Percentiles rank a stretch among this genome's conserved stretches.
These are phyloP conservation scores for Drosophila takahashii DNA, from an alignment of 1,140 invertebrate species.

Conservation along the genomic window DNA sequence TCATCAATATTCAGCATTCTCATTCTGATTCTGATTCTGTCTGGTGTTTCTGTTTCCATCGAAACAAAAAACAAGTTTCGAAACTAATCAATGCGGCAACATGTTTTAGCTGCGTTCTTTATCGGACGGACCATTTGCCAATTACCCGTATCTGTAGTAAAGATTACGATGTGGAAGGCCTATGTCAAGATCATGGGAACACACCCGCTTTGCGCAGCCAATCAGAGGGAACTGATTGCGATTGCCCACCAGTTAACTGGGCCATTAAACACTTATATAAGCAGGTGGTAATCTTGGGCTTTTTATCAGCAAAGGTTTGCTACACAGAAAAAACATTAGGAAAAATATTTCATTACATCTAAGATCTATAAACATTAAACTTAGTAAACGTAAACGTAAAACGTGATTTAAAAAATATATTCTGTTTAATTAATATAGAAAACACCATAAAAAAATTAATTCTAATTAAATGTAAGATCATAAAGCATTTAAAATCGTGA, in stretches of 20 bases:
- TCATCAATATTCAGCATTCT: constrained; percentile 42
- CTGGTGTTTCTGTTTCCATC: not conserved
- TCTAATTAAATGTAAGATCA: no score
- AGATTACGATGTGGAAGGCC: constrained; percentile 37
- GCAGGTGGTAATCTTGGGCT: constrained; percentile 10
- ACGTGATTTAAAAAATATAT: not conserved
- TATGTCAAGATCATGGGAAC: constrained; percentile 59
- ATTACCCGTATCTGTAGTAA: constrained; percentile 24
- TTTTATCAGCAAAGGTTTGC: constrained; percentile 18
- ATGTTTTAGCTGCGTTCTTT: constrained; percentile 18
- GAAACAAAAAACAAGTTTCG: constrained; percentile 39
- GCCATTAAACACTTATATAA: constrained; percentile 35
- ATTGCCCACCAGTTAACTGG: constrained; percentile 3
- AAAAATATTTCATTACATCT: no score
- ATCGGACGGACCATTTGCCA: constrained; percentile 44
- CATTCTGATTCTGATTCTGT: not conserved
- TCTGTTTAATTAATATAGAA: not conserved
- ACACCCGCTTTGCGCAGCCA: constrained; percentile 53
- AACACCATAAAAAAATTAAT: not conserved
- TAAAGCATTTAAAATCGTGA: no score
- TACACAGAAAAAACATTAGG: no score
- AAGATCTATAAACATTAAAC: no score
- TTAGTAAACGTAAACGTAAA: not conserved
- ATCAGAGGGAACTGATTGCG: constrained; percentile 24
- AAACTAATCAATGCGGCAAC: constrained; percentile 38